Percentiles rank a stretch among this genome's conserved stretches.
These are phyloP conservation scores for Picathartes gymnocephalus DNA, from an alignment of 2,113 vertebrate genomes.

Conservation along the genomic window DNA sequence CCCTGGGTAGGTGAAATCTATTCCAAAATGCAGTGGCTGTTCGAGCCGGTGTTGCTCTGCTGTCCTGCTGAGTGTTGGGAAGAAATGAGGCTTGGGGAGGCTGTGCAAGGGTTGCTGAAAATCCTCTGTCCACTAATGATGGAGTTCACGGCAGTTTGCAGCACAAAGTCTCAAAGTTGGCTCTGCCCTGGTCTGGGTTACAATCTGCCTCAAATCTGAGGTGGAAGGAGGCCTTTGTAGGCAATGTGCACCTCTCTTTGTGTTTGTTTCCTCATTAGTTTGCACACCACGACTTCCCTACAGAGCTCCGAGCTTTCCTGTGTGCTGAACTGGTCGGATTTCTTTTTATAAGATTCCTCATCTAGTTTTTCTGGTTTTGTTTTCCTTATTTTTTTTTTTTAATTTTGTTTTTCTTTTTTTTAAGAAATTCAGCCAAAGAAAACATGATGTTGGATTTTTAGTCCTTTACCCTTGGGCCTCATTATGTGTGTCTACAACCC, in stretches of 20 bases:
- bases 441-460: constrained; percentile 15
- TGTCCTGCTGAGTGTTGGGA: background rate
- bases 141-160: background rate
- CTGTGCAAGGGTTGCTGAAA: background rate
- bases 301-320: background rate
- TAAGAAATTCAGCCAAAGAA: constrained; percentile 8
- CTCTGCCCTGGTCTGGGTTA: background rate
- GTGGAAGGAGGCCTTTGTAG: background rate
- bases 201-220: background rate
- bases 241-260: background rate
- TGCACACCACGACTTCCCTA: background rate
- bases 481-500: constrained; percentile 40
- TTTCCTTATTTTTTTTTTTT: background rate
- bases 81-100: background rate
- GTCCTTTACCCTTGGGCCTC: constrained; percentile 48
- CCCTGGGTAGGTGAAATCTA: too few species aligned
- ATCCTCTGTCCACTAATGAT: background rate
- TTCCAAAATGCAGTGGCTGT: background rate
- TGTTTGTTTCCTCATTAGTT: constrained; percentile 1
- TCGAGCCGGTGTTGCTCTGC: background rate
- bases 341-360: background rate
- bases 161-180: background rate
- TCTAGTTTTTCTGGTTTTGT: background rate
- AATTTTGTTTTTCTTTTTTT: background rate
- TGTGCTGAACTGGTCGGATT: background rate